Evolutionary conservation across 1,140 invertebrate species (phyloP).

Genomic region (Drosophila ohnishii): DNA sequence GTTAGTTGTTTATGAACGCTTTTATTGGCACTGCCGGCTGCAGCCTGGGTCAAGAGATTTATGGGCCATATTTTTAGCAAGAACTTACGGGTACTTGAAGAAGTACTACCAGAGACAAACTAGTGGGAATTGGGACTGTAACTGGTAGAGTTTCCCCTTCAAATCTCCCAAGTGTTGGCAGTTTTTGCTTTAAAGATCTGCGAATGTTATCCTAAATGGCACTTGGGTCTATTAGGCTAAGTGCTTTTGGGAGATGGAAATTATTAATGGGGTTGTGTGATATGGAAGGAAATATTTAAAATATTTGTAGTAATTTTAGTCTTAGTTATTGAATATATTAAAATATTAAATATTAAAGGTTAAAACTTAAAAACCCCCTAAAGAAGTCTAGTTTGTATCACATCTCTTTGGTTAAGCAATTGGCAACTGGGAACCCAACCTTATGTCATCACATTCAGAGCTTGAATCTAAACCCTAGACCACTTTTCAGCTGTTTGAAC

Average conservation of each 20-base stretch:
- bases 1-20: conserved; percentile 79
- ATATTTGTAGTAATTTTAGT: too few species aligned
- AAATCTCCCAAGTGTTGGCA: not conserved
- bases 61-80: conserved; percentile 63
- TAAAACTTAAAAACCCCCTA: too few species aligned
- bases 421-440: conserved; percentile 9
- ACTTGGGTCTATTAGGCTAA: conserved; percentile 9
- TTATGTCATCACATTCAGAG: not conserved
- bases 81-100: conserved; percentile 42
- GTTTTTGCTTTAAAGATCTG: conserved; percentile 21
- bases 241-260: not conserved
- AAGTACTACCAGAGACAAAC: not conserved
- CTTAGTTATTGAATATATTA: not conserved
- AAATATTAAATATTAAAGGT: not conserved
- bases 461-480: not conserved
- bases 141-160: not conserved
- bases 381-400: not conserved
- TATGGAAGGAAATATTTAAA: too few species aligned
- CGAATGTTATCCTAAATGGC: conserved; percentile 4
- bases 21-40: conserved; percentile 61
- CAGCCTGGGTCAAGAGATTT: conserved; percentile 61
- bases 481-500: conserved; percentile 9
- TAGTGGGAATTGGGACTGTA: conserved; percentile 25
- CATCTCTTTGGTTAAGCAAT: not conserved
- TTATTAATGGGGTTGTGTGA: too few species aligned